Conservation (phyloP, 2,797 vertebrate species). For the Cichlasoma orientale region DNA sequence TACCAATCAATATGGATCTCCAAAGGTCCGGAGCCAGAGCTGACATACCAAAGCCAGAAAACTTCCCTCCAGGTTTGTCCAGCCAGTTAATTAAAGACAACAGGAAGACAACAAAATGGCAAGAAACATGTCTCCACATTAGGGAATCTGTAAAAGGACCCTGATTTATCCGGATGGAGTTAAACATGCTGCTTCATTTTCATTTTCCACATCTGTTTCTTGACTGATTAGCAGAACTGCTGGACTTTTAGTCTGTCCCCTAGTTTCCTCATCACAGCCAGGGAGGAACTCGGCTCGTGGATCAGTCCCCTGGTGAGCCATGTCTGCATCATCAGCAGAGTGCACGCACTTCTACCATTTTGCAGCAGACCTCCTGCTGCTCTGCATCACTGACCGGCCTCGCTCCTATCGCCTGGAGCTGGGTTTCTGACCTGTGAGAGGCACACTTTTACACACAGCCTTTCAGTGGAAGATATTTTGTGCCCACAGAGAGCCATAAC, state of each 20-base stretch:
- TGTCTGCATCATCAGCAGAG: constrained; percentile 49
- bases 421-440: constrained; percentile 46
- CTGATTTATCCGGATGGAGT: constrained; percentile 19
- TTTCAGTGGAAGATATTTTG: constrained; percentile 14
- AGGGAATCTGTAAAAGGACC: constrained; percentile 10
- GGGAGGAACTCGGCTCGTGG: constrained; percentile 28
- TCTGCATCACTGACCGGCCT: constrained; percentile 32
- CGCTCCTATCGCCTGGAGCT: constrained; percentile 29
- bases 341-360: constrained; percentile 28
- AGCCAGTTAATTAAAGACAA: constrained; percentile 34
- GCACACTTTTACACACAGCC: constrained; percentile 2
- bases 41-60: constrained; percentile 26
- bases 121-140: constrained; percentile 36
- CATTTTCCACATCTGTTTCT: constrained; percentile 23
- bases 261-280: constrained; percentile 25
- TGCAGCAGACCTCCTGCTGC: constrained; percentile 48
- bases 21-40: constrained; percentile 25
- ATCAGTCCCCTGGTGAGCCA: constrained; percentile 52
- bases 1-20: constrained; percentile 10
- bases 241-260: constrained; percentile 14
- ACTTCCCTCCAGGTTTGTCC: constrained; percentile 23
- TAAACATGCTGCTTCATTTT: constrained; percentile 12
- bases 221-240: constrained; percentile 33
- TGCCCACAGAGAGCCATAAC: constrained; percentile 4
- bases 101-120: constrained; percentile 35